Percentiles rank a stretch among this genome's conserved stretches.
phyloP scores from a whole-genome alignment of 2,888 invertebrate species.

The Metopia argyrocephala region DNA sequence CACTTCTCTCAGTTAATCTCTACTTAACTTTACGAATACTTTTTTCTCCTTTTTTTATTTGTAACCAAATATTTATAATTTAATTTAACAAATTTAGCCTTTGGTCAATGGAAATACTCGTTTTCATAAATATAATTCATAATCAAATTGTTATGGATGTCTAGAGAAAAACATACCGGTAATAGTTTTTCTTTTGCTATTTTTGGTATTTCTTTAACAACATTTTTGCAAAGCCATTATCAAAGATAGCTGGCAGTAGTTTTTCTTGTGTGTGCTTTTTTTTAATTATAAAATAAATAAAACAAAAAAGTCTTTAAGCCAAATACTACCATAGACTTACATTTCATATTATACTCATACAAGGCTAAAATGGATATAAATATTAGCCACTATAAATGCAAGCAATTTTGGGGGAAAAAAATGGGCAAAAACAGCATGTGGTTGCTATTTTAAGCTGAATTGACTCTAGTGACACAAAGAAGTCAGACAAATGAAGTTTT shows the following conservation, averaged over 20 bases:
- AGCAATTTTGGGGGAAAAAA: conserved; percentile 3
- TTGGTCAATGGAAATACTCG: conserved; percentile 27
- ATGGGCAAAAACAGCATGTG: conserved; percentile 56
- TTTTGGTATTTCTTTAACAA: background rate
- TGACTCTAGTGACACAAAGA: conserved; percentile 56
- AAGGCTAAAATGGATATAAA: conserved; percentile 24
- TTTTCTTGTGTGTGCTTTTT: no score
- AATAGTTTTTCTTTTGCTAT: conserved; percentile 31
- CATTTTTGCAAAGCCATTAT: conserved; percentile 36
- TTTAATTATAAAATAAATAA: background rate
- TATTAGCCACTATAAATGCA: conserved; percentile 40
- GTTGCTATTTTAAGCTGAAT: conserved; percentile 27
- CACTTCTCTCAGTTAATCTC: background rate
- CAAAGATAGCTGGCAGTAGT: conserved; percentile 36
- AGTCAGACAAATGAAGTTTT: conserved; percentile 54
- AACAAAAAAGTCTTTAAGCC: conserved; percentile 26
- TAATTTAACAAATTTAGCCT: conserved; percentile 47
- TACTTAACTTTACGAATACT: background rate
- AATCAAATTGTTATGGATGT: conserved; percentile 42
- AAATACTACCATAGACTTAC: conserved; percentile 20
- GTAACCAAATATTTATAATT: conserved; percentile 32
- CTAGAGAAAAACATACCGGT: conserved; percentile 34
- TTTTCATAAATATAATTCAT: conserved; percentile 38
- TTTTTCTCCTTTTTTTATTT: background rate
- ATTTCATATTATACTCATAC: background rate